Conservation (phyloP, 1,140 invertebrate species). For the Pentalonia nigronervosa region DNA sequence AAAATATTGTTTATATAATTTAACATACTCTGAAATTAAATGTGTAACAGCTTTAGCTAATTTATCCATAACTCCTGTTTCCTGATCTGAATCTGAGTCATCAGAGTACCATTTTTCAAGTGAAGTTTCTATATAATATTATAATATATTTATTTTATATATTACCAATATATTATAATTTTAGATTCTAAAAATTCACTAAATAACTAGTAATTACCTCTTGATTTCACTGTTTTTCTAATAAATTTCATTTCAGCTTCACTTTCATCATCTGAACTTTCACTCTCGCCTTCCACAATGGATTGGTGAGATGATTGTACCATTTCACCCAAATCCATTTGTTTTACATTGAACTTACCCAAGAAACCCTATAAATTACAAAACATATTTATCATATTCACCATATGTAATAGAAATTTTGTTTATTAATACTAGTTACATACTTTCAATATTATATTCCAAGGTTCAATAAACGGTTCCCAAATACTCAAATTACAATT, state of each 20-base stretch:
- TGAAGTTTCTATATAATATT: constrained; percentile 39
- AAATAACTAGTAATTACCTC: background rate
- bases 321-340: constrained; percentile 34
- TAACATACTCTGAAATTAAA: constrained; percentile 72
- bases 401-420: background rate
- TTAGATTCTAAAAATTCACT: background rate
- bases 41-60: constrained; percentile 76
- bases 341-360: constrained; percentile 29
- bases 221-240: constrained; percentile 46
- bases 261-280: constrained; percentile 50
- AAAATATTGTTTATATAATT: background rate
- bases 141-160: background rate
- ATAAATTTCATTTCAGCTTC: constrained; percentile 57
- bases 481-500: constrained; percentile 77
- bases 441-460: constrained; percentile 71
- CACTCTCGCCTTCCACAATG: constrained; percentile 34
- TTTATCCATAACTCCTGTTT: constrained; percentile 75
- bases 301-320: constrained; percentile 28
- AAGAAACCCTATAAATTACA: constrained; percentile 29
- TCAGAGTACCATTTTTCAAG: constrained; percentile 66
- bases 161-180: background rate
- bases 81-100: constrained; percentile 83
- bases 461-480: constrained; percentile 82
- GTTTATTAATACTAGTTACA: constrained; percentile 73
- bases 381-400: background rate